These are phyloP conservation scores for Drosophila nannoptera DNA, from an alignment of 1,140 invertebrate genomes.

Conservation along the genomic window DNA sequence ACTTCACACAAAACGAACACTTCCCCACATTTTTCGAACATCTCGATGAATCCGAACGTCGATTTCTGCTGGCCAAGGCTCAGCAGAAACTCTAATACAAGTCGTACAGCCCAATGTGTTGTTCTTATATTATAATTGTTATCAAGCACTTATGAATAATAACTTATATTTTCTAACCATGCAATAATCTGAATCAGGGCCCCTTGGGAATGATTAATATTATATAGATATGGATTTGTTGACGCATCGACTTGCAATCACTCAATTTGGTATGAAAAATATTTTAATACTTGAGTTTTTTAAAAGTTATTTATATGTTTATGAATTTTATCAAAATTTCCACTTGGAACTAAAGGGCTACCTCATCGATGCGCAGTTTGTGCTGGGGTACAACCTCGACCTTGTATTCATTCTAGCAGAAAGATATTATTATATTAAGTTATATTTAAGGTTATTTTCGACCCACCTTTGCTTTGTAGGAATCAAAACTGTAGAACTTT, in stretches of 20 bases:
- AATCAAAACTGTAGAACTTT: constrained; percentile 53
- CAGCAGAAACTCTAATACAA: constrained; percentile 40
- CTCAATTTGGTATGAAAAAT: background rate
- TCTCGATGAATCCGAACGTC: constrained; percentile 79
- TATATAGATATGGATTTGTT: no score
- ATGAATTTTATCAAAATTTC: background rate
- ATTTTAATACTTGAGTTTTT: background rate
- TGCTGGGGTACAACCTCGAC: constrained; percentile 52
- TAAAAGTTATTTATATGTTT: background rate
- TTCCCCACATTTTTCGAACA: constrained; percentile 82
- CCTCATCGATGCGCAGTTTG: constrained; percentile 60
- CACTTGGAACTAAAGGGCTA: constrained; percentile 48
- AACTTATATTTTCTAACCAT: constrained; percentile 23
- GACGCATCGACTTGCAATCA: no score
- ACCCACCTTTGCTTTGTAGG: constrained; percentile 34
- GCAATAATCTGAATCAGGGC: background rate
- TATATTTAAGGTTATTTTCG: background rate
- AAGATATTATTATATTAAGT: no score
- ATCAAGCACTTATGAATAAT: constrained; percentile 39
- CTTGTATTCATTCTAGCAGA: background rate
- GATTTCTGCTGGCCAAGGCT: constrained; percentile 44
- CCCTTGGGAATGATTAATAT: background rate
- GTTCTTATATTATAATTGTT: constrained; percentile 52
- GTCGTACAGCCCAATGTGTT: constrained; percentile 40
- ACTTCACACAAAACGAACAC: constrained; percentile 82